phyloP scores from a whole-genome alignment of 1,140 invertebrate genomes.

The Metaphire vulgaris region DNA sequence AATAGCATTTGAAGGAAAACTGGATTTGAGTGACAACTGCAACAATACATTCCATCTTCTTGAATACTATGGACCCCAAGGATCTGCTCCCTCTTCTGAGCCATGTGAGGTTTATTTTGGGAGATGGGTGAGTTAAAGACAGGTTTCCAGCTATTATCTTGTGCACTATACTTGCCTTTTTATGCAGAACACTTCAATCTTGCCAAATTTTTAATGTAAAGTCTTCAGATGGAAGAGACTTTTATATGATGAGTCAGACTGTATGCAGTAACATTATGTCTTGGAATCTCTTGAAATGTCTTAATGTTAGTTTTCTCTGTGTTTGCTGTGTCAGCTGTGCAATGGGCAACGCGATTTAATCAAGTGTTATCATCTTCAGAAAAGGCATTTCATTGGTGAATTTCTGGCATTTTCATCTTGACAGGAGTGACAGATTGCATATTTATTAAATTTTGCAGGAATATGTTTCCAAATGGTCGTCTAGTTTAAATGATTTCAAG shows the following conservation, averaged over 20 bases:
- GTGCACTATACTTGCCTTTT: constrained; percentile 16
- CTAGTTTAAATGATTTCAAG: too few relatives aligned
- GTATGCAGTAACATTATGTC: too few relatives aligned
- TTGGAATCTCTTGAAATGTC: too few relatives aligned
- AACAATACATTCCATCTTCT: constrained; percentile 70
- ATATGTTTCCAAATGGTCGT: too few relatives aligned
- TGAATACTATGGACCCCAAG: constrained; percentile 76
- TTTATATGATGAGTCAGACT: too few relatives aligned
- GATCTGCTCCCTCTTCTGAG: constrained; percentile 54
- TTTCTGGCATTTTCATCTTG: not conserved
- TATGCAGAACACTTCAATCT: too few relatives aligned
- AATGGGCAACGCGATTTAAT: constrained; percentile 75
- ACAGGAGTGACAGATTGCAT: not conserved
- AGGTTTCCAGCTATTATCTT: too few relatives aligned
- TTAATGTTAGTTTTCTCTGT: too few relatives aligned
- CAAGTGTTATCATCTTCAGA: constrained; percentile 72
- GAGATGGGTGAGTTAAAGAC: constrained; percentile 68
- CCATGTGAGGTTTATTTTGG: constrained; percentile 77
- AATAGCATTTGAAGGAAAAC: constrained; percentile 69
- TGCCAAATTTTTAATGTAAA: too few relatives aligned
- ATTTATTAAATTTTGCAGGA: too few relatives aligned
- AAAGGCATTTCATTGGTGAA: constrained; percentile 79
- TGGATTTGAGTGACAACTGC: constrained; percentile 71
- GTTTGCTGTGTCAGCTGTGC: constrained; percentile 55
- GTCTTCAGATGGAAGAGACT: too few relatives aligned